Base-by-base conservation (phyloP, 2,888 invertebrate genomes). In the Campaea margaritaria region DNA sequence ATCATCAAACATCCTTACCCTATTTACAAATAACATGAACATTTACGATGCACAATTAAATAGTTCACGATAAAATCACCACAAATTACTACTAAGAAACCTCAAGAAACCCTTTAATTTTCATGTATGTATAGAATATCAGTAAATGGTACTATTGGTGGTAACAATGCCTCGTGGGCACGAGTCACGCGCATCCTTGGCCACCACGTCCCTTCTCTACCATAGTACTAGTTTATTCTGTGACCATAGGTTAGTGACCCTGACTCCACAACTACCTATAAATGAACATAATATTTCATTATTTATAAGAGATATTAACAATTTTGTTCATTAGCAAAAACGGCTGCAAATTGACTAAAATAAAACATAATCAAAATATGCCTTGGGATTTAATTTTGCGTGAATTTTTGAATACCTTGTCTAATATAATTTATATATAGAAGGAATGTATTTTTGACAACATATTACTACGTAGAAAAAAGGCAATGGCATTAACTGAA, bases 121-220 rank as follows among this genome's bases (percentile, higher is more conserved):
- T 65, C 61, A 63, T 58, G 63, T 62, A 54, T 3, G 21, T 21
- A 21, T 58, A 52, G 61, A 61, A 53, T 65, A 65, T 49, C 56
- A 41, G 62, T 59, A 54, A 62, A 48, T 48, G 45, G 14, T 41
- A 31, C 28, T 5, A 5, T 27, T 79, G 72, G 78, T 27, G n/a
- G 78, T 71, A 82, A 84, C 81, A 82, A 82, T 76, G 70, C 75
- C 69, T 74, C 76, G 70, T 62, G 75, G 81, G 86, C 87, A 89
- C 89, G 89, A 88, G 77, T 81, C 89, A 87, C 86, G 88, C 82
- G 76, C 83, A 90, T 89, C 90, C 90, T 90, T 90, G 89, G 72
- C 64, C 58, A 28, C 68, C 68, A 75, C 74, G 81, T 84, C 89
- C 89, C 86, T 89, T 90, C 89, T 89, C 87, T 75, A 65, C 65